Percentiles rank a stretch among this genome's conserved stretches.
Conservation (phyloP, 2,113 vertebrate species). For the Lepidothrix coronata region DNA sequence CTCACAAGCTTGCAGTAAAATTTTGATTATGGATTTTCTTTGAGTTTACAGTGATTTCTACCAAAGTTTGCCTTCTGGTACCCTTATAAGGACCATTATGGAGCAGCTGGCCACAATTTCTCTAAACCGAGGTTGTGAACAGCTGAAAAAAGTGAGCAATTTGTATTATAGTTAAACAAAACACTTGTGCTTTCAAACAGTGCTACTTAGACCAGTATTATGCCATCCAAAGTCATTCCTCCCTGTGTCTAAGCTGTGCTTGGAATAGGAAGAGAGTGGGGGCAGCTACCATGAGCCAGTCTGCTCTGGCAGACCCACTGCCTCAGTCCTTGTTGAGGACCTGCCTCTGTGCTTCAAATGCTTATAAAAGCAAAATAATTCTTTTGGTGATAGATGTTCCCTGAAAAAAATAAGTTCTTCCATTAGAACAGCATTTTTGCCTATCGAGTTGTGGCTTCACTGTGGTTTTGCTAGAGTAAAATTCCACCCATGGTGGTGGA, state of each 20-base stretch:
- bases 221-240: background rate
- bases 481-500: background rate
- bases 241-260: background rate
- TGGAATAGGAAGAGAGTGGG: background rate
- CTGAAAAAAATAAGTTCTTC: background rate
- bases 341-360: background rate
- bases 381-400: background rate
- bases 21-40: background rate
- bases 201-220: background rate
- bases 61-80: background rate
- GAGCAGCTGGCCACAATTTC: fast-evolving
- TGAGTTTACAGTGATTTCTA: background rate
- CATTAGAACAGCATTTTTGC: background rate
- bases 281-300: background rate
- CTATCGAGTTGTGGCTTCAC: background rate
- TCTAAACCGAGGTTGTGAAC: background rate
- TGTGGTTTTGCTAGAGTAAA: background rate
- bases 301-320: background rate
- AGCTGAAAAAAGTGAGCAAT: background rate
- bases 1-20: background rate
- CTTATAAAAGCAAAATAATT: background rate
- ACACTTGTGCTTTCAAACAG: background rate
- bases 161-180: background rate
- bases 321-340: background rate
- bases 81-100: background rate